A percentile compares a stretch with the other conserved stretches of the same genome.
Conservation (phyloP, 92 coral and sea anemone species). For the Chrysogorgia sp. region DNA sequence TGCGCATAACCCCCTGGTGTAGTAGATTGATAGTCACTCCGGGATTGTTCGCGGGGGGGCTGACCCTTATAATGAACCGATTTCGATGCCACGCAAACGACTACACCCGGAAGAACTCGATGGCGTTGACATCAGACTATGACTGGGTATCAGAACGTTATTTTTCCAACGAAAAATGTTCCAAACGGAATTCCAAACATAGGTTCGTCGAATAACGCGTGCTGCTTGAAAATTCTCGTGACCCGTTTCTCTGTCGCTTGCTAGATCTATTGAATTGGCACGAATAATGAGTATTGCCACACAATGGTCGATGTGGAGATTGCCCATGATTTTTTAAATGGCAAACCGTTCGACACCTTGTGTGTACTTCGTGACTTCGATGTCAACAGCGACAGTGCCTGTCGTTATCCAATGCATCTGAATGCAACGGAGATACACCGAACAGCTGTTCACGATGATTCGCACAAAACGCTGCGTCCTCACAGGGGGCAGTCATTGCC, state of each 20-base stretch:
- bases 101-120: constrained; percentile 19
- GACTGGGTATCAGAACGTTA: no score
- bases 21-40: constrained; percentile 16
- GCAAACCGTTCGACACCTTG: neutral
- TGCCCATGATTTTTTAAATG: neutral
- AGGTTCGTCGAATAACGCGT: no score
- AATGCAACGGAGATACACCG: constrained; percentile 16
- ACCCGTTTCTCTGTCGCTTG: neutral
- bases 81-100: neutral
- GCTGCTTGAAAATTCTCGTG: no score
- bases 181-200: no score
- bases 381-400: neutral
- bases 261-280: constrained; percentile 23
- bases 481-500: constrained; percentile 37
- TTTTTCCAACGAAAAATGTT: no score
- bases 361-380: neutral
- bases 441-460: constrained; percentile 26
- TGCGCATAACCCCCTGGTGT: constrained; percentile 27
- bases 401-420: neutral
- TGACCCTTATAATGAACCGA: neutral
- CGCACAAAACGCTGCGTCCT: constrained; percentile 2
- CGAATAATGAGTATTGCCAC: constrained; percentile 1
- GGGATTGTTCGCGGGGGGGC: constrained; percentile 7
- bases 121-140: no score
- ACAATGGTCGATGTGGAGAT: neutral